Base-by-base conservation (phyloP, 1,140 invertebrate genomes). In the Agraylea sexmaculata region DNA sequence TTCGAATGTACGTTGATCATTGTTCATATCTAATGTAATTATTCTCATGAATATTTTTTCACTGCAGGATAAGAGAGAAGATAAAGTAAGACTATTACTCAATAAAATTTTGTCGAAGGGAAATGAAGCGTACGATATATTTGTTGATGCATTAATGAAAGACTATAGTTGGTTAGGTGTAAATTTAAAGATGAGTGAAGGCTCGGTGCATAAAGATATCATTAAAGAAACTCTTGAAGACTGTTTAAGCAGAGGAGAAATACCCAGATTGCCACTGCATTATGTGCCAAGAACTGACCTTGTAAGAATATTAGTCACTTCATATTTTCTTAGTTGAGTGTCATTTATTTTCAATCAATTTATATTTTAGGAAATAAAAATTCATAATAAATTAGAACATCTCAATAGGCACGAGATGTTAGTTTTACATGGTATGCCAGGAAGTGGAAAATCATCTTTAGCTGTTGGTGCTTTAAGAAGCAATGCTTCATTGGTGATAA, bases 391-490 rank as follows among this genome's bases (percentile, higher is more conserved):
- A 33, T 54, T 74, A 22, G 47, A 41, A 13, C 32, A 40, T 1
- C 46, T 73, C 18, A 49, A 56, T 12, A 62, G 69, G 2, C 62
- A 67, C 42, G 60, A 66, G 36, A 72, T 71, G 47, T 40, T 81
- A 10, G 68, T 63, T 4, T 55, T 81, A 11, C 70, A 76, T 55
- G 78, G 78, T 2, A 80, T 80, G 74, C 67, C 73, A 18, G 78
- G 78, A 10, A 74, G 67, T 49, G 79, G 79, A n/a, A 82, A 80
- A 63, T 74, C 77, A 0, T 69, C 69, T 27, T 54, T 80, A n/a
- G 71, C 70, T n/a, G 64, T 69, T 17, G 71, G 68, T 40, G 69
- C 70, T 5, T 50, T 82, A 1, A 56, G 74, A 10, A 48, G 51
- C 18, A 66, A 77, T 43, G 55, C 56, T 6, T 47, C 64, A 30